These are phyloP conservation scores for Rhingia campestris DNA, from an alignment of 2,888 invertebrate species.

Conservation along the genomic window DNA sequence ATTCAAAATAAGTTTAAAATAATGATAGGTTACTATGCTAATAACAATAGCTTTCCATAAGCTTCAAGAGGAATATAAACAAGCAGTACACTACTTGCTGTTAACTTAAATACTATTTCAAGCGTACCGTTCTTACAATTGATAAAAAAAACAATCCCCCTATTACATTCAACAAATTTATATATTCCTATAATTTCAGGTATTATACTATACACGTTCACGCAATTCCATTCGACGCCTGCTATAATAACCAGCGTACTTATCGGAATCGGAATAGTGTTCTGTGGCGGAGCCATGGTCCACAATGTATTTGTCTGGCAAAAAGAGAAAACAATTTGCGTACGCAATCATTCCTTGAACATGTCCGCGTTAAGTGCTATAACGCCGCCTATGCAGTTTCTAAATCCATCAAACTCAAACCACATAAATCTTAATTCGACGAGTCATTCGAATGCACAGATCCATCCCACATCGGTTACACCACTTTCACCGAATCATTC, in stretches of 20 bases:
- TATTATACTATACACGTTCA: constrained; percentile 95
- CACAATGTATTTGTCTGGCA: constrained; percentile 98
- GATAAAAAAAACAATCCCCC: constrained; percentile 51
- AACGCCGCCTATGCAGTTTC: constrained; percentile 67
- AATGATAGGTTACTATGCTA: no score
- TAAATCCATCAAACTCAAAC: constrained; percentile 60
- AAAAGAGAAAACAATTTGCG: constrained; percentile 93
- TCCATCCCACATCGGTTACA: constrained; percentile 82
- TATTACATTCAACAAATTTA: not conserved
- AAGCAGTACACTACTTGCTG: no score
- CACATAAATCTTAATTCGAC: constrained; percentile 68
- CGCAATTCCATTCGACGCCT: constrained; percentile 95
- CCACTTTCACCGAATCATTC: constrained; percentile 83
- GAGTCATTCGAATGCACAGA: constrained; percentile 75
- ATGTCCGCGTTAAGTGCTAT: constrained; percentile 66
- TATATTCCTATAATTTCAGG: constrained; percentile 84
- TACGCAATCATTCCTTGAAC: constrained; percentile 82
- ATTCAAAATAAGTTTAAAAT: no score
- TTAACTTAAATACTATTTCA: no score
- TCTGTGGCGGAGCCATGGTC: constrained; percentile 96
- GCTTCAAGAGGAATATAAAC: no score
- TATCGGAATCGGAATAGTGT: constrained; percentile 94
- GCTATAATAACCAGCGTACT: constrained; percentile 95
- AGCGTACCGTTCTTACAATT: not conserved
- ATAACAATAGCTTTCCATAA: no score